Base-by-base conservation (phyloP, 2,797 vertebrate genomes). In the Chelmon rostratus region DNA sequence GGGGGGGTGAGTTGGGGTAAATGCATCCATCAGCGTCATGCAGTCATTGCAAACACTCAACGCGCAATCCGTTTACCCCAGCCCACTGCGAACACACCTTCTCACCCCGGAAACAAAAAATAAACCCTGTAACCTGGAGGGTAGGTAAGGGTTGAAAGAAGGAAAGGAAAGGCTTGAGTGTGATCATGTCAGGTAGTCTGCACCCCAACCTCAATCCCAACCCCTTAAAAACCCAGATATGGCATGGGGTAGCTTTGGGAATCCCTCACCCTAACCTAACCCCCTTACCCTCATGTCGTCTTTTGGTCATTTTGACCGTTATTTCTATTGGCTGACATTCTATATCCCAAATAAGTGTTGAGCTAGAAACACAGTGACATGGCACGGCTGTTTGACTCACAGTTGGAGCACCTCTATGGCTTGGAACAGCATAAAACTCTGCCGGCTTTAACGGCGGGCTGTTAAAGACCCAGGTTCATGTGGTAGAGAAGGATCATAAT, bases 21-120 rank as follows among this genome's bases (percentile, higher is more conserved):
- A 71, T 69, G 78, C 56, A 76, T 74, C 78, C 66, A 74, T 78
- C 44, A 62, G 54, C 59, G 76, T 66, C 79, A 91, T 90, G 83
- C 86, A 86, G 81, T 83, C 81, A 85, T 77, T 86, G 83, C 86
- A 82, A 83, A 78, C 52, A 5, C 44, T 33, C 28, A 21, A 11
- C 19, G n/a, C 42, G 3, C 4, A 21, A 46, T 38, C 57, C 4
- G 16, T 58, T 62, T 49, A 25, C 46, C 25, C 21, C 13, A 46
- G 12, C 35, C 46, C 53, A 19, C 49, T 53, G 25, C 16, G 57
- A 58, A 33, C 59, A 19, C 25, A 54, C 21, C 11, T n/a, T 42
- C 40, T 25, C 40, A 59, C 21, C 13, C 31, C 19, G 49, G 37
- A 19, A 47, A n/a, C 21, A 58, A 31, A 54, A 76, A 31, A 37